Base-by-base conservation (phyloP, 1,140 invertebrate species). In the Drosophila fuyamai region DNA sequence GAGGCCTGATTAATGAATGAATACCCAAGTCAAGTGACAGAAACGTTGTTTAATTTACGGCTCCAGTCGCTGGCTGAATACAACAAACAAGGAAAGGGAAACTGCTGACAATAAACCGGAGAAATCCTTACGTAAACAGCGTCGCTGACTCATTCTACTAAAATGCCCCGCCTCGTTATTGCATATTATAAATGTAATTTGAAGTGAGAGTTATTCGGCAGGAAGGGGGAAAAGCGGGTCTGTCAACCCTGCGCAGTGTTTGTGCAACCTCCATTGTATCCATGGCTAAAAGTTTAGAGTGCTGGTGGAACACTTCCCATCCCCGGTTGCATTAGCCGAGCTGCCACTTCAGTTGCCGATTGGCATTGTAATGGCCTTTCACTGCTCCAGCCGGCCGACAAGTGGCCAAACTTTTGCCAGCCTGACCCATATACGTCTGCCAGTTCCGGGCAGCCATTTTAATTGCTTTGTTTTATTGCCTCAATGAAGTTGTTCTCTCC, bases 401-500 rank as follows among this genome's bases (percentile, higher is more conserved):
- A 82, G 55, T 82, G 80, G 59, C 59, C 48, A 48, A 76, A 75
- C 60, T 83, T 83, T 79, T 63, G 51, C 61, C 35, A 63, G 65
- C 59, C 71, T 76, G 83, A 88, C 83, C 83, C 66, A 88, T 40
- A 79, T 82, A 82, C 62, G 83, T 81, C 71, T 51, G 62, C 38
- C 55, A 27, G 44, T 71, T 68, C 61, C 58, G 65, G 81, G 48
- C 74, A 77, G 61, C 60, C 70, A 71, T 86, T 81, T 85, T 88
- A 86, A 88, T 88, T 86, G 82, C 79, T 79, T 86, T 83, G 81
- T 76, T 84, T 83, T 79, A 76, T 80, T 67, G 50, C 81, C n/a
- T 48, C 56, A 63, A 80, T 80, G 62, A 80, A 84, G 72, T 68
- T 75, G 51, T 74, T 48, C 56, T 44, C 41, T 41, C 10, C 12